Evolutionary conservation across 2,797 vertebrate species (phyloP), one percentile per base, ranked within the genome.

Genomic region (Oophaga sylvatica): DNA sequence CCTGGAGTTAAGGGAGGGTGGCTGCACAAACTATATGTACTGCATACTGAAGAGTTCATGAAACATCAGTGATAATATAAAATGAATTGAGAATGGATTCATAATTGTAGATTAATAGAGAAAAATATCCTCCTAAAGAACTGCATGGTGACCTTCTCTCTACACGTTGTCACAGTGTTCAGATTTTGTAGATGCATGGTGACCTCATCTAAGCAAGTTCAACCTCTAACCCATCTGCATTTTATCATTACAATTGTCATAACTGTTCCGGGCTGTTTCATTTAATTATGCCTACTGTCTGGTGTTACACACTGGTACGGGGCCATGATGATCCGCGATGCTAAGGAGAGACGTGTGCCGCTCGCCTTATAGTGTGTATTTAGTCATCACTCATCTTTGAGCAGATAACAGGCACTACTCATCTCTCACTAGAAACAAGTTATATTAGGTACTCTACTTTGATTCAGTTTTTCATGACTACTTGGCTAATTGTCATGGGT

Each of bases 181-280:
- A 65, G 60, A 63, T 48, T 65, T n/a, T 81, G 20, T 48, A 29
- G 60, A 63, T 65, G 13, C 20, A 63, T 13, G 20, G 20, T 48
- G 79, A 65, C 79, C 79, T 81, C 60, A 81, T 81, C 60, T 41
- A 60, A 65, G 79, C 20, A n/a, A 63, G 62, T 81, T 81, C 79
- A 81, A 62, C 79, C 31, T 45, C 79, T 2, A 81, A n/a, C 60
- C 31, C 41, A 41, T 63, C 60, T n/a, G 35, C 60, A 65, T 81
- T 81, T 81, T 81, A 65, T 63, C 19, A 81, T 9, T 48, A 2
- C 31, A 41, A 65, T 81, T 41, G 62, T 81, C 35, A 81, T 65
- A 81, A 48, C 31, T 63, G 60, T 65, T 60, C 60, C 63, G 13
- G 19, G 56, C 53, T 59, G 53, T 78, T 78, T 77, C 1, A 70